Evolutionary conservation across 2,797 vertebrate genomes (phyloP).

Genomic region (Cryptoblepharus egeriae): DNA sequence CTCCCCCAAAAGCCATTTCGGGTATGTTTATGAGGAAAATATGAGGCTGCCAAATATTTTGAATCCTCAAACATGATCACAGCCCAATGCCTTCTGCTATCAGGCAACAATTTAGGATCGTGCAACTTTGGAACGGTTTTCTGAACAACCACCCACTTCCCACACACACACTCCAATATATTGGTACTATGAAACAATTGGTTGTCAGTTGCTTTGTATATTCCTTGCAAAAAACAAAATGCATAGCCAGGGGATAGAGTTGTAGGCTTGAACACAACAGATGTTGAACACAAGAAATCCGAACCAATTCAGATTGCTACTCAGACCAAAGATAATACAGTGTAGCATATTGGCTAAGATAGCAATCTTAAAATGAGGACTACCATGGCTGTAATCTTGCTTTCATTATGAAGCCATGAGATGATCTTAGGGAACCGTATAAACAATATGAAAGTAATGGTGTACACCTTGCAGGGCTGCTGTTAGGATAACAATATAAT

Average conservation of each 20-base stretch:
- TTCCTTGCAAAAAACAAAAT: background rate
- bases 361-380: too few relatives aligned
- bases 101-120: background rate
- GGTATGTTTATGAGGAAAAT: background rate
- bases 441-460: too few relatives aligned
- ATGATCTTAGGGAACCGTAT: too few relatives aligned
- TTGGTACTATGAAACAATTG: background rate
- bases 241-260: too few relatives aligned
- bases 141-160: background rate
- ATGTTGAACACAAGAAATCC: too few relatives aligned
- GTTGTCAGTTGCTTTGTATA: constrained; percentile 22
- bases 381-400: too few relatives aligned
- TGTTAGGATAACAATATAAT: too few relatives aligned
- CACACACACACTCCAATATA: background rate
- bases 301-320: background rate
- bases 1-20: background rate
- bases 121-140: background rate
- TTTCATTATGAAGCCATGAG: too few relatives aligned
- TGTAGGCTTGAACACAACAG: too few relatives aligned
- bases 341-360: too few relatives aligned
- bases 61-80: background rate
- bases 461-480: too few relatives aligned
- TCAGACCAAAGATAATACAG: too few relatives aligned
- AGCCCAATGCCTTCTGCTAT: background rate
- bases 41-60: background rate